Percentiles rank a stretch among this genome's conserved stretches.
phyloP scores from a whole-genome alignment of 2,888 invertebrate genomes.

The Drosophila parthenogenetica region DNA sequence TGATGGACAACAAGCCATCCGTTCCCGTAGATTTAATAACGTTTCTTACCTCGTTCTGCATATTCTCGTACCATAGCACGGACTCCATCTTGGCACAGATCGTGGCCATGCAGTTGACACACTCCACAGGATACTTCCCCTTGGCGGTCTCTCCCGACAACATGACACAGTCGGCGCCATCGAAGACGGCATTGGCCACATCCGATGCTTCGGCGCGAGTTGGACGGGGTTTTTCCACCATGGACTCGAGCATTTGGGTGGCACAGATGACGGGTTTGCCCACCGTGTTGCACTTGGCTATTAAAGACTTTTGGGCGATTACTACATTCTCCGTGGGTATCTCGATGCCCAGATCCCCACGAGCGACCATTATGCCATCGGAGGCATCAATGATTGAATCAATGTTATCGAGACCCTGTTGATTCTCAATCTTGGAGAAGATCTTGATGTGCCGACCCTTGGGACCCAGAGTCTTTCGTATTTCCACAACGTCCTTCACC shows the following conservation, averaged over 20 bases:
- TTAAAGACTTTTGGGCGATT: slow-evolving; percentile 98
- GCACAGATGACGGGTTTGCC: slow-evolving; percentile 99
- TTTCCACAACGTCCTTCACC: slow-evolving; percentile 93
- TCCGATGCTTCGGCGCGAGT: slow-evolving; percentile 98
- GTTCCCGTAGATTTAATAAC: slow-evolving; percentile 86
- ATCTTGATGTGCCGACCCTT: slow-evolving; percentile 96
- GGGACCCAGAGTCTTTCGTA: slow-evolving; percentile 93
- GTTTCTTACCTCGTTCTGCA: slow-evolving; percentile 91
- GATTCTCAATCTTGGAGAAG: slow-evolving; percentile 99
- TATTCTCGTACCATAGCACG: slow-evolving; percentile 95
- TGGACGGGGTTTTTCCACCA: slow-evolving; percentile 97
- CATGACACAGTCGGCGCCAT: slow-evolving; percentile 99
- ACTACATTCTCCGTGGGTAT: slow-evolving; percentile 98
- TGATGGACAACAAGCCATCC: slow-evolving; percentile 95
- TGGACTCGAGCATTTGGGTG: slow-evolving; percentile 99
- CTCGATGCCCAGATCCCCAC: slow-evolving; percentile 98
- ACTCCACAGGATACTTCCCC: slow-evolving; percentile 96
- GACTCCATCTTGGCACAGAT: slow-evolving; percentile 98
- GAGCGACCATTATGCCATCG: slow-evolving; percentile 99
- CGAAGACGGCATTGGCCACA: slow-evolving; percentile 98
- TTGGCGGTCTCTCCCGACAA: slow-evolving; percentile 99
- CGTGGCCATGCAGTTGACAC: slow-evolving; percentile 94
- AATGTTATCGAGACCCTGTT: slow-evolving; percentile 96
- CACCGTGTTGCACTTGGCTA: slow-evolving; percentile 96
- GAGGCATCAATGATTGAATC: slow-evolving; percentile 96